A percentile compares a stretch with the other conserved stretches of the same genome.
phyloP scores from a whole-genome alignment of 2,113 vertebrate species.

The Sturnus vulgaris region DNA sequence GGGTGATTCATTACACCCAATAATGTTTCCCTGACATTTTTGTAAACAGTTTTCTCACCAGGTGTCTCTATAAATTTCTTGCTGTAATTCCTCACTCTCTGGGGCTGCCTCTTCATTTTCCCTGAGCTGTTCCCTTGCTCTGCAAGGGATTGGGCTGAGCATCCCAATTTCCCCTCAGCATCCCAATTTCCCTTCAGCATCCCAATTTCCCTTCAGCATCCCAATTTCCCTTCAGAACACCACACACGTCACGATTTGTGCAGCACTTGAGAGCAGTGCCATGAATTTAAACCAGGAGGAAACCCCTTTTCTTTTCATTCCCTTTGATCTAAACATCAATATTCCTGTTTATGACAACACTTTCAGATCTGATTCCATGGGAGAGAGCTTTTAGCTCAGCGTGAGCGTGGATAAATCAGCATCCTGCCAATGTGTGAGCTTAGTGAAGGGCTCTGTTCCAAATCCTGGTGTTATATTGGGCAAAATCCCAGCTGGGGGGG shows the following conservation, averaged over 20 bases:
- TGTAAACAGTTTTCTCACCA: background rate
- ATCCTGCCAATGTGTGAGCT: background rate
- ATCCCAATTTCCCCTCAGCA: background rate
- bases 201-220: too few relatives aligned
- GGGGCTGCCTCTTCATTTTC: background rate
- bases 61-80: background rate
- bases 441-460: background rate
- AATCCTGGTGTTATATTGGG: background rate
- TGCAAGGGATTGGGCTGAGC: background rate
- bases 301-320: background rate
- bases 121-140: background rate
- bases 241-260: background rate
- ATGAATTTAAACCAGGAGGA: background rate
- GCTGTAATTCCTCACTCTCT: background rate
- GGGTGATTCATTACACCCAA: background rate
- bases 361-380: background rate
- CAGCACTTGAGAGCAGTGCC: background rate
- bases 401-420: background rate
- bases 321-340: background rate
- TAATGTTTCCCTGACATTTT: background rate
- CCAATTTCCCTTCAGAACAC: background rate
- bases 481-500: background rate
- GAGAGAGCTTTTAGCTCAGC: background rate
- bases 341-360: background rate
- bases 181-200: background rate